Evolutionary conservation across 2,797 vertebrate species (phyloP), one percentile per base, ranked within the genome.

Genomic region (Cynodonichthys magdalenae): DNA sequence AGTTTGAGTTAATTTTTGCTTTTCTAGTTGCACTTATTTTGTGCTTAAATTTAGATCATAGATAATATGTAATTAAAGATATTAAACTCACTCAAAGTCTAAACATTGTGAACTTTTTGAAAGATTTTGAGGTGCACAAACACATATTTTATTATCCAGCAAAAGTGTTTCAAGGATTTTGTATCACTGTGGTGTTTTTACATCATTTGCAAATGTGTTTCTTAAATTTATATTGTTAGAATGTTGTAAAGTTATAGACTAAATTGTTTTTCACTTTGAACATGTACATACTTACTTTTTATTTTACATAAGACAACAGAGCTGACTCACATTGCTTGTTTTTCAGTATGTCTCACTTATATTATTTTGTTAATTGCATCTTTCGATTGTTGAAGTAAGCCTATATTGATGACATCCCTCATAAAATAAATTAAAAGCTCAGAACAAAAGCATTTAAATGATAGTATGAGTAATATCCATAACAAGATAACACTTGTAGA

Each of bases 401-500:
- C 4, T 77, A 64, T 75, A 18, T 49, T 55, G 42, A 64, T 50
- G 39, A 56, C 46, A 63, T 20, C 75, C 58, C 76, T 71, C 28
- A 48, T 41, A 64, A 66, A 46, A 60, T 42, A 24, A 10, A 44
- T 31, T 31, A 66, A 47, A 55, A 24, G 39, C 63, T 65, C 54
- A 67, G 48, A 27, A 65, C 51, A 31, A 29, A 69, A 62, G 53
- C 55, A 71, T 69, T 72, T 41, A 61, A 81, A 74, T 53, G 18
- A 69, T 53, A 47, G 71, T 50, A 45, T 5, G 28, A 47, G 7
- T 52, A 31, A 71, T 50, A 49, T 66, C 28, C n/a, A 29, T 45
- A 49, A 64, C 19, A 20, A 39, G 47, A 59, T 61, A 61, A 64
- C 9, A 4, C 39, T 50, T 36, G 5, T n/a, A 34, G 8, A 18